phyloP scores from a whole-genome alignment of 2,888 invertebrate genomes.

The Ochropleura leucogaster region DNA sequence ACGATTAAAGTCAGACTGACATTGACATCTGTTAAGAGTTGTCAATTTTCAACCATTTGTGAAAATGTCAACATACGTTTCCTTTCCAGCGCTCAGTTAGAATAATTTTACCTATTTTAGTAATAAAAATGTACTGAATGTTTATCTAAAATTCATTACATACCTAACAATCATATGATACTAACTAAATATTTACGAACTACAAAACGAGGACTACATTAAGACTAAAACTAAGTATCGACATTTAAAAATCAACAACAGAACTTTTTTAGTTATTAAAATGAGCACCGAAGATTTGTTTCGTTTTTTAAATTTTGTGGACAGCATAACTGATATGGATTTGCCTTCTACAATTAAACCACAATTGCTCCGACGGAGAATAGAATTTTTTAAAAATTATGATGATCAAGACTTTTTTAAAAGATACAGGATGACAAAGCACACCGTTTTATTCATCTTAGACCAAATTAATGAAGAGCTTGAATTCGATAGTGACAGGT shows the following conservation, averaged over 20 bases:
- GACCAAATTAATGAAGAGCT: slow-evolving; percentile 35
- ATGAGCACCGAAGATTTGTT: slow-evolving; percentile 9
- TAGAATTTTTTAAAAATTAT: slow-evolving; percentile 20
- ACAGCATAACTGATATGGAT: slow-evolving; percentile 14
- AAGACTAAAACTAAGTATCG: no score
- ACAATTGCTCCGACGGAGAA: not conserved
- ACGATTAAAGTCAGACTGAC: not conserved
- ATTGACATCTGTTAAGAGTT: not conserved
- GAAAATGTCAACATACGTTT: not conserved
- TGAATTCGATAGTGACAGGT: slow-evolving; percentile 31
- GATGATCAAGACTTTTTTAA: slow-evolving; percentile 17
- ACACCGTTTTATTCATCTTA: slow-evolving; percentile 25
- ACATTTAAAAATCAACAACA: no score
- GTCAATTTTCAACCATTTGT: not conserved
- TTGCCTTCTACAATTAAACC: not conserved
- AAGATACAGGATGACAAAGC: slow-evolving; percentile 36
- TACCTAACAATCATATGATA: no score
- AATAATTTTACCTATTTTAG: not conserved
- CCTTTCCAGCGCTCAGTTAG: not conserved
- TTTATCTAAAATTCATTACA: no score
- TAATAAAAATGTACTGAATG: no score
- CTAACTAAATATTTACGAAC: no score
- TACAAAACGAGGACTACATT: no score
- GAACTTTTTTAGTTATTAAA: not conserved
- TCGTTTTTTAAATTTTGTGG: slow-evolving; percentile 14